A percentile compares a stretch with the other conserved stretches of the same genome.
Evolutionary conservation across 2,888 invertebrate species (phyloP).

Genomic region (Lasioglossum calceatum): DNA sequence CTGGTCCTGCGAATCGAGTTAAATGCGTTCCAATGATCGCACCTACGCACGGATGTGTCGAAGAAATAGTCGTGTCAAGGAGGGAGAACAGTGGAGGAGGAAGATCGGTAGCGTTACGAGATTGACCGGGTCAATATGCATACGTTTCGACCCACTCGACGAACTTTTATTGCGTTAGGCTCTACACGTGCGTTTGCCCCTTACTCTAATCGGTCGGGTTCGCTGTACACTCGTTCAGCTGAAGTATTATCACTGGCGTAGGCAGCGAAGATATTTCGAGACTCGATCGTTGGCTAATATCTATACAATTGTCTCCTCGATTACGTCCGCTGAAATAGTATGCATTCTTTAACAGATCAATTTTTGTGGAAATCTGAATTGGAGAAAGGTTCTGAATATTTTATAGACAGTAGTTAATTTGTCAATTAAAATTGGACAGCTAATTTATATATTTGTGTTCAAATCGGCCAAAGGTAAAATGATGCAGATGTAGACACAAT

Average conservation of each 20-base stretch:
- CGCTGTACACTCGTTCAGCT: slow-evolving; percentile 70
- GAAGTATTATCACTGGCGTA: slow-evolving; percentile 76
- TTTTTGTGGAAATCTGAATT: neutral
- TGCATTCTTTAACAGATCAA: neutral
- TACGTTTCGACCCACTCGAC: slow-evolving; percentile 82
- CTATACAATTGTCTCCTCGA: neutral
- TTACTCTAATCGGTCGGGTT: slow-evolving; percentile 58
- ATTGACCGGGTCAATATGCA: slow-evolving; percentile 82
- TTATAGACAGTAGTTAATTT: neutral
- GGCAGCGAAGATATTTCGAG: slow-evolving; percentile 62
- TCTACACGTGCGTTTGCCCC: slow-evolving; percentile 75
- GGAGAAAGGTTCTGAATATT: neutral
- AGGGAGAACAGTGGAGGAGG: slow-evolving; percentile 56
- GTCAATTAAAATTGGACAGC: neutral
- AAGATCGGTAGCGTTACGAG: slow-evolving; percentile 79
- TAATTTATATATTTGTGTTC: neutral
- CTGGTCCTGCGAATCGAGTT: slow-evolving; percentile 68
- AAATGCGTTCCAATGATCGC: slow-evolving; percentile 70
- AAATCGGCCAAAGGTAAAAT: neutral
- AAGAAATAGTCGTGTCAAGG: slow-evolving; percentile 28
- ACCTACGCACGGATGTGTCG: slow-evolving; percentile 71
- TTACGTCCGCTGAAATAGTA: neutral
- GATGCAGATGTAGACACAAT: neutral
- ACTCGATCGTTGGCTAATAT: neutral
- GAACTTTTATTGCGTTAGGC: slow-evolving; percentile 82